These are phyloP conservation scores for Montipora efflorescens DNA, from an alignment of 64 coral and sea anemone species.

Conservation along the genomic window DNA sequence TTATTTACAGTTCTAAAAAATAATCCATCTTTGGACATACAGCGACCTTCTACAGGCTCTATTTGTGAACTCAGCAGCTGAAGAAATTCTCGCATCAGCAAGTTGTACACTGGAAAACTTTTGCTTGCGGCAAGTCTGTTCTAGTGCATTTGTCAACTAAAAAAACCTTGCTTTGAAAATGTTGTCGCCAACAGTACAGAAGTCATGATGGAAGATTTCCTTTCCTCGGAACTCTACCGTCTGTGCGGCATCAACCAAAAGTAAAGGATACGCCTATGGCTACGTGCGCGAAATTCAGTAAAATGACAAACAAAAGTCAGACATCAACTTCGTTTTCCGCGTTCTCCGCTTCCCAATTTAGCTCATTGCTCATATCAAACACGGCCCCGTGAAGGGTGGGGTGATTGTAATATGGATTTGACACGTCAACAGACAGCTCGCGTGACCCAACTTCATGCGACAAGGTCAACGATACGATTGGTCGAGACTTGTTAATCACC, in stretches of 20 bases:
- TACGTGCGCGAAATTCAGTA: not conserved
- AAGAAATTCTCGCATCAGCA: conserved; percentile 59
- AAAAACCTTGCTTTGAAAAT: too few relatives aligned
- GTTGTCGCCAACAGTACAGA: too few relatives aligned
- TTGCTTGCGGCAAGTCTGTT: conserved; percentile 51
- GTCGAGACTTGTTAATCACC: conserved; percentile 95
- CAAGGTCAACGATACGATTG: conserved; percentile 90
- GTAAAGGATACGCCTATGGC: not conserved
- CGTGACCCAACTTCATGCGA: conserved; percentile 89
- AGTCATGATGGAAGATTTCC: too few relatives aligned
- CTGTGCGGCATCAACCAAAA: too few relatives aligned
- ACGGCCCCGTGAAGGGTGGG: conserved; percentile 94
- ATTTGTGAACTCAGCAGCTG: conserved; percentile 74
- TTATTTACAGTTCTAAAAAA: too few relatives aligned
- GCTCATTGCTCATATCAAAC: conserved; percentile 82
- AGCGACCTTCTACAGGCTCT: conserved; percentile 84
- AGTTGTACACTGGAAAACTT: conserved; percentile 77
- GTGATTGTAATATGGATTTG: conserved; percentile 90
- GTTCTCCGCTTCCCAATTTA: conserved; percentile 83
- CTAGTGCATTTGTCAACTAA: too few relatives aligned
- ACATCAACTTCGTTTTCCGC: conserved; percentile 46
- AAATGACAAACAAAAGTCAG: not conserved
- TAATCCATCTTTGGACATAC: conserved; percentile 78
- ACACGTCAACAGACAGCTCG: conserved; percentile 96
- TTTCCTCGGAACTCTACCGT: too few relatives aligned